Base-by-base conservation (phyloP, 2,797 vertebrate species). In the Fistularia tabacaria region DNA sequence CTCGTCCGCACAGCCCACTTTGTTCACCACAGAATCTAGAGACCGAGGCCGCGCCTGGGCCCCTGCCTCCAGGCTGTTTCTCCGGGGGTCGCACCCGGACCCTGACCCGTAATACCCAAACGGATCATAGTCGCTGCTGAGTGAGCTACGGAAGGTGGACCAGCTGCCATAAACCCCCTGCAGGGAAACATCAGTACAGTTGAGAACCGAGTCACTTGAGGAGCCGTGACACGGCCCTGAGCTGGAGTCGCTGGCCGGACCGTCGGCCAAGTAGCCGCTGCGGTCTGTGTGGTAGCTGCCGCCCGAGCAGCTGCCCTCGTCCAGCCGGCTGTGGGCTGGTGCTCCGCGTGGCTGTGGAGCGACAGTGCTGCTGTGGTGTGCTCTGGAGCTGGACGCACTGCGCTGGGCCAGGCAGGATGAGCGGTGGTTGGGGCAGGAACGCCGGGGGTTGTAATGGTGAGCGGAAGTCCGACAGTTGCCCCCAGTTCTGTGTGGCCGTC, bases 101-200 rank as follows among this genome's bases (percentile, higher is more conserved):
- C 91, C 89, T 0, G 90, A 89, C 67, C 92, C 92, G 5, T 91
- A 93, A 82, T 94, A 97, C 45, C 94, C 92, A 0, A 96, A 92
- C 0, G 95, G 94, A 57, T 98, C 95, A 0, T 94, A 96, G 84
- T 98, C 96, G 0, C 96, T 98, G 83, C 96, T 99, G 73, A 98
- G 90, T 14, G 97, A 98, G 87, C 97, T 98, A 59, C 92, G 95
- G 86, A 97, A 96, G 0, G 95, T 98, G 70, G 97, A 99, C 72
- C 94, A 94, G 90, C 96, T 98, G 77, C 97, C 97, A 0, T 98
- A 96, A 62, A 96, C 91, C 15, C 95, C 96, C 73, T 96, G 95
- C 65, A 98, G 88, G 63, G 96, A 98, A 64, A 98, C 36, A 0
- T 99, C 97, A 0, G 96, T 98, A 81, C 96, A 99, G 83, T 98